Percentiles rank a stretch among this genome's conserved stretches.
phyloP scores from a whole-genome alignment of 2,797 vertebrate species.

The Pipistrellus pygmaeus region DNA sequence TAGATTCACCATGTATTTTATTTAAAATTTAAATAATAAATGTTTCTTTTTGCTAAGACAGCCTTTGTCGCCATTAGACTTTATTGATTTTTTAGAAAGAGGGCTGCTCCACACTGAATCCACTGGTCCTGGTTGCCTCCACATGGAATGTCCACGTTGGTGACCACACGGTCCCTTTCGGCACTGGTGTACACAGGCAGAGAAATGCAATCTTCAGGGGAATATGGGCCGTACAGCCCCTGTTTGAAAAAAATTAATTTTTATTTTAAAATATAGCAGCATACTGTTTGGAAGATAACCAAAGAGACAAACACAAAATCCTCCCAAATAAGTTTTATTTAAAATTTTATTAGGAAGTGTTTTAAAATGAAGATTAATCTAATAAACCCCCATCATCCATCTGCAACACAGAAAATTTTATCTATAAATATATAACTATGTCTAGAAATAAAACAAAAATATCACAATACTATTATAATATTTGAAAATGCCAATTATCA shows the following conservation, averaged over 20 bases:
- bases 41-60: neutral
- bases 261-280: constrained; percentile 18
- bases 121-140: constrained; percentile 92
- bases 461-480: neutral
- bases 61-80: neutral
- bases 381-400: neutral
- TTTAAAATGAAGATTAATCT: constrained; percentile 55
- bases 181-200: constrained; percentile 94
- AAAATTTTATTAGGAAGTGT: constrained; percentile 1
- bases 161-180: constrained; percentile 94
- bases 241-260: constrained; percentile 79
- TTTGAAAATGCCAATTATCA: neutral
- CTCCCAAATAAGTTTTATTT: neutral
- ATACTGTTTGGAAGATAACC: neutral
- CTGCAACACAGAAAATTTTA: neutral
- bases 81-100: constrained; percentile 95
- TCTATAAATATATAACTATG: neutral
- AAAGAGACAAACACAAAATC: neutral
- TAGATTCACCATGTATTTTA: neutral
- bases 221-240: constrained; percentile 87
- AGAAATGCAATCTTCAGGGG: constrained; percentile 93
- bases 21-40: constrained; percentile 38
- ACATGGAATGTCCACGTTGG: constrained; percentile 94
- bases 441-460: neutral
- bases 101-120: constrained; percentile 96